A percentile compares a stretch with the other conserved stretches of the same genome.
phyloP scores from a whole-genome alignment of 2,888 invertebrate species.

The Noctua pronuba region DNA sequence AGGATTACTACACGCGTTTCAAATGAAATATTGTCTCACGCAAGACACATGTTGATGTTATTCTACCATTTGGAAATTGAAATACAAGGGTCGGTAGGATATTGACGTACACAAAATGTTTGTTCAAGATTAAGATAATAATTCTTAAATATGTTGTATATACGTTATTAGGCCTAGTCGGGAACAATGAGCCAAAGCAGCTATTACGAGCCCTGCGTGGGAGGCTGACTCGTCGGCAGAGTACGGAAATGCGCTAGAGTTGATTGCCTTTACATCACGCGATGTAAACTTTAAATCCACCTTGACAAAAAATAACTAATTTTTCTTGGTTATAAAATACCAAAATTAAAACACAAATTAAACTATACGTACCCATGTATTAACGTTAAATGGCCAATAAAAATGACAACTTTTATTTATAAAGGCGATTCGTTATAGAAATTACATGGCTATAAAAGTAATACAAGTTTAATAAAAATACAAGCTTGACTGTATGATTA shows the following conservation, averaged over 20 bases:
- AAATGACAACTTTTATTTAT: conserved; percentile 62
- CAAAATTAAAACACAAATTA: conserved; percentile 45
- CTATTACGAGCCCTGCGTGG: conserved; percentile 69
- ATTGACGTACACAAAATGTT: conserved; percentile 23
- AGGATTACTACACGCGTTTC: conserved; percentile 56
- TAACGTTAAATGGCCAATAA: conserved; percentile 58
- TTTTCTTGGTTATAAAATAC: conserved; percentile 26
- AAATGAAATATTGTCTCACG: conserved; percentile 36
- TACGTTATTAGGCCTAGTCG: conserved; percentile 60
- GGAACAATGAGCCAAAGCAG: conserved; percentile 67
- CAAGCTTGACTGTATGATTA: conserved; percentile 48
- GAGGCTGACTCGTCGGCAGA: conserved; percentile 54
- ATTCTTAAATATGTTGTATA: conserved; percentile 54
- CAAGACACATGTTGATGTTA: conserved; percentile 2
- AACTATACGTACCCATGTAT: conserved; percentile 37
- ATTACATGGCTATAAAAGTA: conserved; percentile 54
- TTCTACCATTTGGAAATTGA: conserved; percentile 29
- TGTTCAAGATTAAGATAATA: conserved; percentile 51
- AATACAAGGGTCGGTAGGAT: conserved; percentile 6
- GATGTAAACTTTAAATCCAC: conserved; percentile 44
- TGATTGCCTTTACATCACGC: conserved; percentile 59
- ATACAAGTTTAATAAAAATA: conserved; percentile 37
- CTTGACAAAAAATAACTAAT: conserved; percentile 20
- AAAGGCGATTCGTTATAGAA: conserved; percentile 50
- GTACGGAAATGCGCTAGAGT: conserved; percentile 62